Conservation (phyloP, 1,140 invertebrate genomes). For the Tetragnatha versicolor region DNA sequence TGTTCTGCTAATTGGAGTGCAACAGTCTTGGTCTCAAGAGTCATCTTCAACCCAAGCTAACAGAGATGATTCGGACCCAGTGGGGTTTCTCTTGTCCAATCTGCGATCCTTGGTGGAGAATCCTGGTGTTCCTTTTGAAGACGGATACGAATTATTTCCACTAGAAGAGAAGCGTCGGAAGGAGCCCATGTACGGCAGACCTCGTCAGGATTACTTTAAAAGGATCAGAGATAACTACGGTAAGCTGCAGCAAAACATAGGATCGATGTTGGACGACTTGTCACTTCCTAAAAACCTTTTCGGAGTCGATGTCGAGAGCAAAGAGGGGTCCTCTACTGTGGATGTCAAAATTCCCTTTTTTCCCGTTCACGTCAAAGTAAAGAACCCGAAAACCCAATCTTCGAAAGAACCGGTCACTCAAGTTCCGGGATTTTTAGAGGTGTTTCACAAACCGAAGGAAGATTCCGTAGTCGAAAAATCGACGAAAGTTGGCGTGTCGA, state of each 20-base stretch:
- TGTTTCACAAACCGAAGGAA: too few relatives aligned
- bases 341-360: slow-evolving; percentile 17
- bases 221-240: slow-evolving; percentile 30
- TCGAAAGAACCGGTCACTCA: too few relatives aligned
- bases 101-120: not conserved
- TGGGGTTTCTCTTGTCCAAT: not conserved
- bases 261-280: not conserved
- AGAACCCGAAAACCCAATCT: too few relatives aligned
- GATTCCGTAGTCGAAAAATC: too few relatives aligned
- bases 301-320: not conserved
- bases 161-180: not conserved
- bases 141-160: not conserved
- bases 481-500: too few relatives aligned
- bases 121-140: slow-evolving; percentile 3
- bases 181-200: not conserved
- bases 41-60: not conserved
- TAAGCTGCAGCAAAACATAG: slow-evolving; percentile 5
- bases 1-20: too few relatives aligned
- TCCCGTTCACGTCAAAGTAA: too few relatives aligned
- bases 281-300: not conserved
- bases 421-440: too few relatives aligned
- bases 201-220: slow-evolving; percentile 3
- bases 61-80: not conserved
- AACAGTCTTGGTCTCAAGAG: too few relatives aligned
- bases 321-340: not conserved